phyloP scores from a whole-genome alignment of 2,113 vertebrate species.

The Chionodraco myersi region DNA sequence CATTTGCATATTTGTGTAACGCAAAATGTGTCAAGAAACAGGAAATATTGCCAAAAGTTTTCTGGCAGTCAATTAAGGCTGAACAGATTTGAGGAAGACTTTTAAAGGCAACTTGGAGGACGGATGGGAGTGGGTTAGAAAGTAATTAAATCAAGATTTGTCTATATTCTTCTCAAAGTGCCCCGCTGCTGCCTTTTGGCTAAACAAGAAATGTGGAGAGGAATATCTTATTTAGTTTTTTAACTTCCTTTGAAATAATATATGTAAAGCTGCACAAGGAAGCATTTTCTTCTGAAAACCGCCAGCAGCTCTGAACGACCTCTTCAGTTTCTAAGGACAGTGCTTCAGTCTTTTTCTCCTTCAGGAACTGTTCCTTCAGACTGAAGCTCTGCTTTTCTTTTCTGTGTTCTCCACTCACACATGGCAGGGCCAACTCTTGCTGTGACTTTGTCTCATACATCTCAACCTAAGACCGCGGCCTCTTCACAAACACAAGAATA shows the following conservation, averaged over 20 bases:
- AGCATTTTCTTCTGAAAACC: constrained; percentile 23
- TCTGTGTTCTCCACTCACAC: constrained; percentile 33
- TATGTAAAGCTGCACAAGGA: neutral
- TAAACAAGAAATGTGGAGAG: neutral
- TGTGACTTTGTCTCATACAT: constrained; percentile 30
- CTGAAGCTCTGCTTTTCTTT: constrained; percentile 15
- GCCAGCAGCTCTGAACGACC: constrained; percentile 15
- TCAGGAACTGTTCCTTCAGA: constrained; percentile 20
- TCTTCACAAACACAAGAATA: constrained; percentile 71
- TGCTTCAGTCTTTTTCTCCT: constrained; percentile 13
- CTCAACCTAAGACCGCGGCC: constrained; percentile 50
- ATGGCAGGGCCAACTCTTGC: constrained; percentile 37
- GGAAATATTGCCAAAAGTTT: constrained; percentile 11
- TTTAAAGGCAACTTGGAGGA: constrained; percentile 29
- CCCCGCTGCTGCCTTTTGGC: constrained; percentile 26
- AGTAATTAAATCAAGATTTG: constrained; percentile 65
- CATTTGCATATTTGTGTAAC: constrained; percentile 46
- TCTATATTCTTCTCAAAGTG: constrained; percentile 23
- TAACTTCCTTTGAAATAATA: constrained; percentile 15
- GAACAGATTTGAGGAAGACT: constrained; percentile 46
- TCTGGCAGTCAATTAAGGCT: constrained; percentile 26
- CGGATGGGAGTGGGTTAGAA: constrained; percentile 29
- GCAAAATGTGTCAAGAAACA: constrained; percentile 44
- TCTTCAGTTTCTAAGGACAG: constrained; percentile 22
- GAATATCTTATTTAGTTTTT: neutral